Conservation (phyloP, 2,797 vertebrate genomes). For the Prunella strophiata region DNA sequence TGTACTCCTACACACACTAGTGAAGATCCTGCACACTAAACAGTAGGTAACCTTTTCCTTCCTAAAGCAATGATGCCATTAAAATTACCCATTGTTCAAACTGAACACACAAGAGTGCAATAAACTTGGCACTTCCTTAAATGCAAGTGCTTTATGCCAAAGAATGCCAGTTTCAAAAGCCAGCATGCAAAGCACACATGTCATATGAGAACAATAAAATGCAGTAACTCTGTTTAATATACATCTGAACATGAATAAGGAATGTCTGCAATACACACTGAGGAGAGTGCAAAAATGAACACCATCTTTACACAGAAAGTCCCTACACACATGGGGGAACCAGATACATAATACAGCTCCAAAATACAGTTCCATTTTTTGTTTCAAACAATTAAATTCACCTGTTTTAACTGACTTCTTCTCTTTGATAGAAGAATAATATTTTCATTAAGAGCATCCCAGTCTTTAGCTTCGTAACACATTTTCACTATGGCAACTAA, state of each 20-base stretch:
- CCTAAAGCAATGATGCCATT: background rate
- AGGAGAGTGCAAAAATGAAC: background rate
- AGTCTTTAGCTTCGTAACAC: slow-evolving; percentile 96
- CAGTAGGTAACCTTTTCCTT: background rate
- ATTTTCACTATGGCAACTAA: slow-evolving; percentile 96
- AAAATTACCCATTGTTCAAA: background rate
- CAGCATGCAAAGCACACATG: background rate
- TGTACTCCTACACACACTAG: background rate
- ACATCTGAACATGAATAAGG: background rate
- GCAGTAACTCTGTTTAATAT: background rate
- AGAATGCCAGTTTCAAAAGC: background rate
- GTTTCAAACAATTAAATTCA: slow-evolving; percentile 62
- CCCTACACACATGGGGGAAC: background rate
- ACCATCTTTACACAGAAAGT: background rate
- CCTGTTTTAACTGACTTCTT: slow-evolving; percentile 97
- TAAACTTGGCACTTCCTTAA: background rate
- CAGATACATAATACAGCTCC: background rate
- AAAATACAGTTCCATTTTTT: background rate
- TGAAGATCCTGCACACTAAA: background rate
- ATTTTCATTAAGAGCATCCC: slow-evolving; percentile 97
- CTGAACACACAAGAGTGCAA: background rate
- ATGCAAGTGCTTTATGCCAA: background rate
- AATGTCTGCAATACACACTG: background rate
- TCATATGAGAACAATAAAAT: background rate
- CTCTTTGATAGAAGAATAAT: slow-evolving; percentile 96